A percentile compares a stretch with the other conserved stretches of the same genome.
phyloP scores from a whole-genome alignment of 2,797 vertebrate genomes.

The Manis pentadactyla region DNA sequence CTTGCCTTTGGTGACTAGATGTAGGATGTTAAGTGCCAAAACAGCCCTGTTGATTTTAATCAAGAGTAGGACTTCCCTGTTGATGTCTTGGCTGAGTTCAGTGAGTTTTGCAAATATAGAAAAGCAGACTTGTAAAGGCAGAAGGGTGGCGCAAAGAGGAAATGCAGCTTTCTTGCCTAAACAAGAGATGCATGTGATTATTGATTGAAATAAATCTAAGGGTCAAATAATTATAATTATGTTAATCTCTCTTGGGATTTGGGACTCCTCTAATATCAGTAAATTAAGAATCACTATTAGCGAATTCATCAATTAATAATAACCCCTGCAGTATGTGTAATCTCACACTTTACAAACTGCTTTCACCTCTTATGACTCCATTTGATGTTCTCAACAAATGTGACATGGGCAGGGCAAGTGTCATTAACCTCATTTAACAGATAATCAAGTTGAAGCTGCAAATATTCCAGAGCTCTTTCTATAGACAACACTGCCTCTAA shows the following conservation, averaged over 20 bases:
- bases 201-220: conserved; percentile 52
- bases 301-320: conserved; percentile 29
- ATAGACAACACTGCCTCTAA: background rate
- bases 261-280: background rate
- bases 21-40: conserved; percentile 45
- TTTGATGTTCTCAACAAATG: background rate
- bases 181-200: background rate
- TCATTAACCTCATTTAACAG: conserved; percentile 21
- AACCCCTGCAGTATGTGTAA: background rate
- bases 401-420: background rate
- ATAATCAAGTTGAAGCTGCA: background rate
- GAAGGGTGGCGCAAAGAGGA: conserved; percentile 24
- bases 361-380: background rate
- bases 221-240: conserved; percentile 16
- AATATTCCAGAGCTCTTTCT: background rate
- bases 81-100: conserved; percentile 27
- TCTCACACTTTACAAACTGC: background rate
- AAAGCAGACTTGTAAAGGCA: conserved; percentile 14
- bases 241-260: background rate
- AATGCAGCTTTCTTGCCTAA: conserved; percentile 32
- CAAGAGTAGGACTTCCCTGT: conserved; percentile 52
- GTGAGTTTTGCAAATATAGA: conserved; percentile 50
- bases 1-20: conserved; percentile 54
- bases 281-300: conserved; percentile 6
- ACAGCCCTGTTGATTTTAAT: conserved; percentile 39